phyloP scores from a whole-genome alignment of 2,113 vertebrate species.

The Pogonocichla stellata region DNA sequence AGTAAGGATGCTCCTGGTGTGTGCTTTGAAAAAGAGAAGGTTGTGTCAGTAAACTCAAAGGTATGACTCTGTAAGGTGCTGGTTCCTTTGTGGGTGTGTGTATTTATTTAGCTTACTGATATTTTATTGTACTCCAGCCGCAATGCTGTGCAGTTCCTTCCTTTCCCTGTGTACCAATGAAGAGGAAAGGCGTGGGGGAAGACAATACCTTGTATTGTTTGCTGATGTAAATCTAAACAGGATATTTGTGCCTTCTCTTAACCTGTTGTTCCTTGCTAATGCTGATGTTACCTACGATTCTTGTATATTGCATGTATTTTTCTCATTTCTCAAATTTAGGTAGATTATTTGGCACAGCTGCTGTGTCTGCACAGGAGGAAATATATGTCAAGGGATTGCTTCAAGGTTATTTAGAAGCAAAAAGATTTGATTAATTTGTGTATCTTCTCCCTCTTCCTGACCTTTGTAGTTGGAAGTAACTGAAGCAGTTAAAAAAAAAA shows the following conservation, averaged over 20 bases:
- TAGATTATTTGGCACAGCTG: neutral
- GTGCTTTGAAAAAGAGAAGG: neutral
- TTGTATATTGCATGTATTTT: neutral
- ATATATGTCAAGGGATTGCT: neutral
- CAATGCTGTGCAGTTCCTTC: neutral
- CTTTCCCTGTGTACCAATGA: neutral
- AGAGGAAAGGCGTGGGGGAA: neutral
- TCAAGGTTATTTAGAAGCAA: neutral
- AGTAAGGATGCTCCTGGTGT: neutral
- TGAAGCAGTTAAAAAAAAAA: neutral
- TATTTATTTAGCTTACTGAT: neutral
- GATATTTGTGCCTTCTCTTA: neutral
- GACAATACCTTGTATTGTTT: neutral
- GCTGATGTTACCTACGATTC: neutral
- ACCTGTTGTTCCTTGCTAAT: neutral
- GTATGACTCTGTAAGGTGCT: neutral
- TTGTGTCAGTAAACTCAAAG: neutral
- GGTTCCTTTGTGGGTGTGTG: neutral
- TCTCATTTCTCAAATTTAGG: neutral
- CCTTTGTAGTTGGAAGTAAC: neutral
- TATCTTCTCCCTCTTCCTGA: neutral
- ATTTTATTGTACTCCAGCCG: neutral
- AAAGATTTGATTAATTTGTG: neutral
- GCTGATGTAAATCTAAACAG: neutral
- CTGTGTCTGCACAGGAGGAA: neutral